Percentiles rank a stretch among this genome's conserved stretches.
Evolutionary conservation across 2,797 vertebrate species (phyloP).

Genomic region (Danio jaintianensis): DNA sequence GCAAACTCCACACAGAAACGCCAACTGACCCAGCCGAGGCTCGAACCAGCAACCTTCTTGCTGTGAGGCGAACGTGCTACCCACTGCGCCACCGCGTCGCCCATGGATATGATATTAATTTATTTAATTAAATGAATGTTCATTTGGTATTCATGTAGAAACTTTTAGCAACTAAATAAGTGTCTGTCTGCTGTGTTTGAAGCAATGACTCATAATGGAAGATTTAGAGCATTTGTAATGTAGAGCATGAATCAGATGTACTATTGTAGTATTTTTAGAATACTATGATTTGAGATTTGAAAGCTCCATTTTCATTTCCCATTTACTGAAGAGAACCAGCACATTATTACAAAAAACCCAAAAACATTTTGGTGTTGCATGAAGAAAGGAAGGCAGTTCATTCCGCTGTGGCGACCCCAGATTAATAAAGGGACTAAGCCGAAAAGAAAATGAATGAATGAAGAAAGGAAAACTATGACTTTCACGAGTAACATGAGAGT

Average conservation of each 20-base stretch:
- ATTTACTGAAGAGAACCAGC: background rate
- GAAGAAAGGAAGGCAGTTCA: background rate
- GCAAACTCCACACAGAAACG: no score
- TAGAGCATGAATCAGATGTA: background rate
- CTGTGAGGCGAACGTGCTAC: no score
- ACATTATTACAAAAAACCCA: background rate
- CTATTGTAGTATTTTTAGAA: slow-evolving; percentile 3
- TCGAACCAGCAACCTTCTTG: no score
- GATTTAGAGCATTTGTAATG: background rate
- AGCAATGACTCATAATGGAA: background rate
- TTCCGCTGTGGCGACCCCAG: no score
- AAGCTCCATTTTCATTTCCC: background rate
- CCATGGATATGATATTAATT: slow-evolving; percentile 20
- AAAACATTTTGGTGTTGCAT: background rate
- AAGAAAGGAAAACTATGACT: background rate
- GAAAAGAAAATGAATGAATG: no score
- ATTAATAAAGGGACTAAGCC: no score
- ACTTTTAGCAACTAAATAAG: no score
- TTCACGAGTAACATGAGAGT: background rate
- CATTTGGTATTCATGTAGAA: background rate
- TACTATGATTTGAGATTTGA: background rate
- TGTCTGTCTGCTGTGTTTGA: background rate
- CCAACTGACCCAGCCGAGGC: no score
- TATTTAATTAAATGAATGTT: slow-evolving; percentile 15
- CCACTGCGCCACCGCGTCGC: no score